phyloP scores from a whole-genome alignment of 2,113 vertebrate genomes.

The Clarias macrocephalus region DNA sequence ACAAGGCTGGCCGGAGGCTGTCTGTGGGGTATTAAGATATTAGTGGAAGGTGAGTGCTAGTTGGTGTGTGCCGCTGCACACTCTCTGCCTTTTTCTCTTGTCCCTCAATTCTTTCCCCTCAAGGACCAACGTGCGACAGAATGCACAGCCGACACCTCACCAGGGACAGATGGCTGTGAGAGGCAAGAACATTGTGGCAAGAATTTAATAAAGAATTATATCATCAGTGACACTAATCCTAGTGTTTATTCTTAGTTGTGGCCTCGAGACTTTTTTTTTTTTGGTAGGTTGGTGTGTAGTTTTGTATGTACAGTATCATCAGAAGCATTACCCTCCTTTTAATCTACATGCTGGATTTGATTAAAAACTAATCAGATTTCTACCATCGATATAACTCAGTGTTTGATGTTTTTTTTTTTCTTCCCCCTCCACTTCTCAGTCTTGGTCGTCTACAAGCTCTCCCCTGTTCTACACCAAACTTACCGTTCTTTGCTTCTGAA shows the following conservation, averaged over 20 bases:
- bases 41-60: constrained; percentile 49
- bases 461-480: not conserved
- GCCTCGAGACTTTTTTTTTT: constrained; percentile 14
- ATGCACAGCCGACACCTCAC: constrained; percentile 68
- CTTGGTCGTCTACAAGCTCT: not conserved
- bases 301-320: not conserved
- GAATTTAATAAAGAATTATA: constrained; percentile 74
- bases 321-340: not conserved
- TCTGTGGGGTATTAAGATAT: constrained; percentile 48
- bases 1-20: constrained; percentile 42
- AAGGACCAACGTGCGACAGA: constrained; percentile 64
- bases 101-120: constrained; percentile 44
- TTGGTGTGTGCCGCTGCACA: constrained; percentile 22
- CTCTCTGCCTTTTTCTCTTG: constrained; percentile 15
- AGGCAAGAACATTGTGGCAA: constrained; percentile 63
- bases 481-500: not conserved
- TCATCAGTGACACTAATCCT: constrained; percentile 57
- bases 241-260: constrained; percentile 23
- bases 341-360: not conserved
- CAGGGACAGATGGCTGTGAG: constrained; percentile 75
- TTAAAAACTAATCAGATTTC: not conserved
- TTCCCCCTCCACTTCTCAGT: not conserved
- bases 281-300: not conserved
- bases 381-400: not conserved
- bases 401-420: not conserved